Evolutionary conservation across 2,113 vertebrate species (phyloP).

Genomic region (Silurus meridionalis): DNA sequence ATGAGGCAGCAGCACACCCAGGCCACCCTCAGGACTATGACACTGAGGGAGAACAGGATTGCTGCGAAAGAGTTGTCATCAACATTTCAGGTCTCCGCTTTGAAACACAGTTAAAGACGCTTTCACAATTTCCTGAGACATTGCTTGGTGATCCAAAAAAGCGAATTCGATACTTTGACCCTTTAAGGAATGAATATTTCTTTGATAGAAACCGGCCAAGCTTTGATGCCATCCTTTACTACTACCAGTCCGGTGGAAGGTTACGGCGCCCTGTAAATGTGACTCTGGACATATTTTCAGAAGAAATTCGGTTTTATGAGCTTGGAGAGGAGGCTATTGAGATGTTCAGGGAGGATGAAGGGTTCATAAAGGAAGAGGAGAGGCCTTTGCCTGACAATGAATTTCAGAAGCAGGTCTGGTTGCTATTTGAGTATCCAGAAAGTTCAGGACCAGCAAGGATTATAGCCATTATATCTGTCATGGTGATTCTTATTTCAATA

Average conservation of each 20-base stretch:
- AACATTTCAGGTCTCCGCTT: slow-evolving; percentile 97
- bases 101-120: slow-evolving; percentile 96
- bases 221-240: slow-evolving; percentile 98
- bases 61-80: slow-evolving; percentile 96
- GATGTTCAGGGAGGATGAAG: slow-evolving; percentile 97
- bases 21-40: slow-evolving; percentile 94
- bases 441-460: slow-evolving; percentile 97
- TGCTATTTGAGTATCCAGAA: slow-evolving; percentile 97
- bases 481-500: slow-evolving; percentile 98
- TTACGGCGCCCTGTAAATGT: slow-evolving; percentile 91
- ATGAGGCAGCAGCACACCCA: slow-evolving; percentile 92
- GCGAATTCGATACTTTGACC: slow-evolving; percentile 98
- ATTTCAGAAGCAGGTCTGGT: slow-evolving; percentile 97
- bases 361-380: slow-evolving; percentile 98
- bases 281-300: slow-evolving; percentile 96
- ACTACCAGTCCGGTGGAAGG: slow-evolving; percentile 95
- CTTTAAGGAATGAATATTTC: slow-evolving; percentile 96
- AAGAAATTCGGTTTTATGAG: slow-evolving; percentile 98
- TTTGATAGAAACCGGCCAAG: slow-evolving; percentile 96
- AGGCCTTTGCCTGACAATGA: slow-evolving; percentile 93
- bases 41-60: slow-evolving; percentile 91
- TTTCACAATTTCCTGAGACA: slow-evolving; percentile 97
- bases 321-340: slow-evolving; percentile 97
- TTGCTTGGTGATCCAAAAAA: slow-evolving; percentile 98
- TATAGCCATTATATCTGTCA: slow-evolving; percentile 98